Base-by-base conservation (phyloP, 2,113 vertebrate species). In the Chaetorhynchus papuensis region DNA sequence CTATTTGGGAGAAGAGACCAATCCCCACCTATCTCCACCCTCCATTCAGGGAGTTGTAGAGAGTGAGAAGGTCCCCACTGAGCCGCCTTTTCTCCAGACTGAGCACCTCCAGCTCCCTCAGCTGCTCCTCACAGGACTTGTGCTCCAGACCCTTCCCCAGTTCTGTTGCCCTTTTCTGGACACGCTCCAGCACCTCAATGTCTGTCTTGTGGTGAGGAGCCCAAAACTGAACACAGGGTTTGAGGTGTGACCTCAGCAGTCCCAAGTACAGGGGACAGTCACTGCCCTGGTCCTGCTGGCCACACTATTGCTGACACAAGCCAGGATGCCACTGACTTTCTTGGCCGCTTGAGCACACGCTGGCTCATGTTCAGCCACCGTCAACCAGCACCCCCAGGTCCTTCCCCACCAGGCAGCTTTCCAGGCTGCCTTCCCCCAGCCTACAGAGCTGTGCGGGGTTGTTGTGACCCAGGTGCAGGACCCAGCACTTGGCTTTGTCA, bases 341-440 rank as follows among this genome's bases (percentile, higher is more conserved):
- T 23, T 35, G 59, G n/a, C 24, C 52, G 52, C 24, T n/a, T 72
- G 59, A 37, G 45, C 44, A 65, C 24, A 71, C 0, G 0, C 7
- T 57, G 37, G 8, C 8, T 39, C 50, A 22, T 11, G 37, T 39
- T 52, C 44, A 39, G 24, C 2, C 11, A 14, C 26, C 42, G 30
- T 8, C 52, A 72, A 22, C 24, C 17, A 84, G 28, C 37, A 59
- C 2, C 4, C 14, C 6, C 14, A 79, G 45, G 12, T 35, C 6
- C 52, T 39, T 66, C 52, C 20, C 44, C 21, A 47, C 14, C 30
- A n/a, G 24, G 66, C 44, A 79, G 44, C 17, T 31, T 84, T 52
- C 59, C 64, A 70, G 42, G 23, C 42, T 64, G 49, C 60, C 57
- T 71, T 44, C 26, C 14, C 59, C 30, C 35, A 53, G 8, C 41